Percentiles rank a stretch among this genome's conserved stretches.
Conservation (phyloP, 2,797 vertebrate genomes). For the Lacerta agilis region DNA sequence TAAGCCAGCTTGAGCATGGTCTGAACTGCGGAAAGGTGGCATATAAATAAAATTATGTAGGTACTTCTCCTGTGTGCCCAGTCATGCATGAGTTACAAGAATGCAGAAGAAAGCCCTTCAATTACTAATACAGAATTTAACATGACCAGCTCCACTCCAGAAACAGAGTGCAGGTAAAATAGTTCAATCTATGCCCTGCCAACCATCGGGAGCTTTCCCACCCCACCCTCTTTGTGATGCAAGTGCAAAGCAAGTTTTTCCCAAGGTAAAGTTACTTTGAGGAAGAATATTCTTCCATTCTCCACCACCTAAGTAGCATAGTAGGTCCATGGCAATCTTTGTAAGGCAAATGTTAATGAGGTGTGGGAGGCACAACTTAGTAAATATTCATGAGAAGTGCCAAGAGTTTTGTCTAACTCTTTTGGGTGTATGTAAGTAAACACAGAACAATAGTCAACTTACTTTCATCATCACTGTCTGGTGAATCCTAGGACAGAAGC, state of each 20-base stretch:
- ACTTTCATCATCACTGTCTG: constrained; percentile 98
- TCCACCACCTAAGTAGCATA: no score
- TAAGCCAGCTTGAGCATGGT: no score
- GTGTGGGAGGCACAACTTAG: background rate
- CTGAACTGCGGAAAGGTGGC: no score
- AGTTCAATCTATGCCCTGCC: background rate
- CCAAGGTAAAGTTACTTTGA: background rate
- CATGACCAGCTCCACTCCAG: background rate
- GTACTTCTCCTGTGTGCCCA: background rate
- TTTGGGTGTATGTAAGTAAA: background rate
- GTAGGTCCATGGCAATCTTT: background rate
- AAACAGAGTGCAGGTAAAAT: background rate
- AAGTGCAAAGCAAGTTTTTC: background rate
- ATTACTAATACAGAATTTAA: background rate
- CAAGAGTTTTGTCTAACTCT: background rate
- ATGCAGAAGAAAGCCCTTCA: background rate
- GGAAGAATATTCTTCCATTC: background rate
- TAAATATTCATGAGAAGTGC: background rate
- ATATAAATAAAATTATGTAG: background rate
- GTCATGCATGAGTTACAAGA: background rate
- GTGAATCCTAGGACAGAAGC: constrained; percentile 84
- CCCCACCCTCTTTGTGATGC: background rate
- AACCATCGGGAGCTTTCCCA: background rate
- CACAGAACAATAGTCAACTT: constrained; percentile 66
- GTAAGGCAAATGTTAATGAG: background rate